These are phyloP conservation scores for Typhlichthys eigenmanni DNA, from an alignment of 2,797 vertebrate genomes.

Conservation along the genomic window DNA sequence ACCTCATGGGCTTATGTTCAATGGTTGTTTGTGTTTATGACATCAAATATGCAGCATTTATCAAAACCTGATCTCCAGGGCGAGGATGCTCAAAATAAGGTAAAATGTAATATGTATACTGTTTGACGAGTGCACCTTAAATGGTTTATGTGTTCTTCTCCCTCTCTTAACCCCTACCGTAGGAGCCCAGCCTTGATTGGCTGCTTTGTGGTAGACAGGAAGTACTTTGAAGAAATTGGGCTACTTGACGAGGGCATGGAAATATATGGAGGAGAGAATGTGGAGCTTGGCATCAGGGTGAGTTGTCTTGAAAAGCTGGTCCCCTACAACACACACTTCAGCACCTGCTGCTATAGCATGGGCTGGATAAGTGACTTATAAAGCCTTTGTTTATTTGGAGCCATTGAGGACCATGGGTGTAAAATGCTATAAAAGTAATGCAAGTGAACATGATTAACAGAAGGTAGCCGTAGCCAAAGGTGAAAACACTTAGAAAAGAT, in stretches of 20 bases:
- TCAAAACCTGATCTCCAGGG: slow-evolving; percentile 5
- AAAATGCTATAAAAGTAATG: too few species aligned
- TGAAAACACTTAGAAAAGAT: too few species aligned
- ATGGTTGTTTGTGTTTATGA: slow-evolving; percentile 16
- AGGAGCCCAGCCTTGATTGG: slow-evolving; percentile 96
- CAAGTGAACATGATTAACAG: too few species aligned
- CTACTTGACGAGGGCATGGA: slow-evolving; percentile 96
- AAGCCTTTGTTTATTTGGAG: too few species aligned
- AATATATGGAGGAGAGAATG: slow-evolving; percentile 94
- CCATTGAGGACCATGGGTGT: too few species aligned
- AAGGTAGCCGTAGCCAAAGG: too few species aligned
- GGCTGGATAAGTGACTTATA: too few species aligned
- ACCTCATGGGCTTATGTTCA: slow-evolving; percentile 14
- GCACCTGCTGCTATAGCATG: too few species aligned
- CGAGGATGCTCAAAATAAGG: too few species aligned
- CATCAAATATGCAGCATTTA: slow-evolving; percentile 10
- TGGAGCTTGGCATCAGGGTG: slow-evolving; percentile 94
- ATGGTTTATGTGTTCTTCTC: not conserved
- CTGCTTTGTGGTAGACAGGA: slow-evolving; percentile 94
- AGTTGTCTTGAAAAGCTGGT: slow-evolving; percentile 49
- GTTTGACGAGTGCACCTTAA: not conserved
- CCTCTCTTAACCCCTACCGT: slow-evolving; percentile 12
- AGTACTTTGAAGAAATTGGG: slow-evolving; percentile 95
- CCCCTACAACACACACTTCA: too few species aligned
- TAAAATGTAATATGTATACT: too few species aligned